A percentile compares a stretch with the other conserved stretches of the same genome.
These are phyloP conservation scores for Ceratina japonica DNA, from an alignment of 1,140 invertebrate genomes.

Conservation along the genomic window DNA sequence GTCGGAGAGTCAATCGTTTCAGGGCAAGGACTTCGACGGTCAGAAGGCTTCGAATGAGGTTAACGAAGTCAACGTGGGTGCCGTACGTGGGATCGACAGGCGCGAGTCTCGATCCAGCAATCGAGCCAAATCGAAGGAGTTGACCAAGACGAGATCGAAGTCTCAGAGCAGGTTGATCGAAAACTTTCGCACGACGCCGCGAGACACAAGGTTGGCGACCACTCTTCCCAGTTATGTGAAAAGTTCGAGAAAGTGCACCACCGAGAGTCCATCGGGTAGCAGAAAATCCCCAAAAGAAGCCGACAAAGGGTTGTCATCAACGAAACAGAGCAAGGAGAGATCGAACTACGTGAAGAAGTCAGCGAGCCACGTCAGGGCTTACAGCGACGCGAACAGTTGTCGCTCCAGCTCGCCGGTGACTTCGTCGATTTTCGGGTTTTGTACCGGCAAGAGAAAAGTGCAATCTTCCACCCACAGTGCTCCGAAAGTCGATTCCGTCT, in stretches of 20 bases:
- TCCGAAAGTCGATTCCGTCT: slow-evolving; percentile 15
- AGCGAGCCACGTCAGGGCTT: slow-evolving; percentile 52
- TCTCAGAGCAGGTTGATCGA: slow-evolving; percentile 38
- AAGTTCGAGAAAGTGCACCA: slow-evolving; percentile 64
- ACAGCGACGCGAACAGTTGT: slow-evolving; percentile 58
- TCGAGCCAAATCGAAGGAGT: neutral
- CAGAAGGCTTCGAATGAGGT: neutral
- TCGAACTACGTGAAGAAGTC: slow-evolving; percentile 63
- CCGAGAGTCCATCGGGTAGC: slow-evolving; percentile 62
- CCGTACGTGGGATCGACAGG: neutral
- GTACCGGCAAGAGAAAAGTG: slow-evolving; percentile 70
- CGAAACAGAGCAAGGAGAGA: slow-evolving; percentile 63
- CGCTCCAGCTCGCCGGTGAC: slow-evolving; percentile 55
- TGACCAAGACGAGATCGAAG: slow-evolving; percentile 36
- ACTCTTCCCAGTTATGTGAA: slow-evolving; percentile 71
- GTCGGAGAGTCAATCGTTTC: slow-evolving; percentile 22
- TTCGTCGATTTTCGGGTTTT: slow-evolving; percentile 76
- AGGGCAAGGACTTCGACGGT: neutral
- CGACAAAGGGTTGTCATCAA: slow-evolving; percentile 18
- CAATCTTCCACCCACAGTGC: slow-evolving; percentile 16
- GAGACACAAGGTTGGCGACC: slow-evolving; percentile 48
- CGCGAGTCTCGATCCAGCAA: slow-evolving; percentile 1
- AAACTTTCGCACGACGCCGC: slow-evolving; percentile 9
- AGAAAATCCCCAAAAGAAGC: slow-evolving; percentile 53
- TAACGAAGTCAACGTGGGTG: neutral